phyloP scores from a whole-genome alignment of 2,113 vertebrate species.

The Sinocyclocheilus anophthalmus region DNA sequence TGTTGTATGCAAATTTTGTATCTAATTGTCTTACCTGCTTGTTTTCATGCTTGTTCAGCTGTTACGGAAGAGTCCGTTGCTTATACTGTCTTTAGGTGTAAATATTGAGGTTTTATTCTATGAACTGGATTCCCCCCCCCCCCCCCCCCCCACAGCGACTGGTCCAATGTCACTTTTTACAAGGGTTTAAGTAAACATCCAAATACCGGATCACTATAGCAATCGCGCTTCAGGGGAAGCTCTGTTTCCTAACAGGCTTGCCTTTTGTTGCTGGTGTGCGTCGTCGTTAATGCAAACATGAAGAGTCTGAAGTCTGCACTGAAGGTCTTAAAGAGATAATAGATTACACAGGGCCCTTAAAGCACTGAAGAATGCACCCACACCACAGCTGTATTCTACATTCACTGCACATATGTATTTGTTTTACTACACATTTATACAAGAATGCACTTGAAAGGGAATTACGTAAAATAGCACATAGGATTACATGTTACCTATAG shows the following conservation, averaged over 20 bases:
- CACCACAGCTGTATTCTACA: conserved; percentile 18
- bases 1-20: conserved; percentile 61
- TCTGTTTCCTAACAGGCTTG: conserved; percentile 12
- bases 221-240: conserved; percentile 14
- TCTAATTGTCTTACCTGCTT: conserved; percentile 50
- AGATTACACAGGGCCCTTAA: conserved; percentile 25
- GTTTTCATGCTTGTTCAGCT: neutral
- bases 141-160: neutral
- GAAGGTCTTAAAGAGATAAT: conserved; percentile 44
- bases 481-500: conserved; percentile 4
- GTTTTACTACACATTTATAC: neutral
- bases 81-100: neutral
- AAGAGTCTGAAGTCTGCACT: conserved; percentile 26
- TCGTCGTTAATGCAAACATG: conserved; percentile 38
- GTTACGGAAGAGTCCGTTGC: neutral
- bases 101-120: neutral
- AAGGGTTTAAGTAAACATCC: conserved; percentile 24
- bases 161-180: neutral
- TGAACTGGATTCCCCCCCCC: neutral
- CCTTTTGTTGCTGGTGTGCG: conserved; percentile 29
- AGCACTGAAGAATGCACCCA: conserved; percentile 36
- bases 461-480: conserved; percentile 5
- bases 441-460: neutral
- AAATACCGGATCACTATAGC: conserved; percentile 13
- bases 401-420: conserved; percentile 33